Evolutionary conservation across 1,140 invertebrate genomes (phyloP), one percentile per base, ranked within the genome.

Genomic region (Euura saliciscinereae): DNA sequence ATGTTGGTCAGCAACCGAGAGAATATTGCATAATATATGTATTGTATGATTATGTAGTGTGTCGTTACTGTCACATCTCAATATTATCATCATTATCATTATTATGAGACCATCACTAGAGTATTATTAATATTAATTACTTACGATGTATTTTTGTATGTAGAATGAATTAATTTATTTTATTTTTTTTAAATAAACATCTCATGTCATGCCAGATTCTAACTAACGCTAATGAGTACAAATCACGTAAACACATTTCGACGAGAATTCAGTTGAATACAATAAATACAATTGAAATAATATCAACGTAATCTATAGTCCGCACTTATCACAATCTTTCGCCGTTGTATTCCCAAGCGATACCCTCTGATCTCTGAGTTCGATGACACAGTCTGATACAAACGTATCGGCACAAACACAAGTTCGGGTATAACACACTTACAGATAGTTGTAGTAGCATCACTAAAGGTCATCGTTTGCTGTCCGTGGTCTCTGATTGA

Each of bases 111-210:
- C 76, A 79, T 79, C 79, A 77, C 74, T 75, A 66, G 77, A 83
- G 82, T 83, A 83, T 83, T 83, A 83, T 83, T 83, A 83, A 80
- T 80, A 82, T 81, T 82, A 82, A 80, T 79, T 79, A 79, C 75
- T 78, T 78, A 77, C 51, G 51, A 59, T 81, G 78, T 82, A 82
- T 83, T 83, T 83, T 83, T 83, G 80, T 83, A 83, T 78, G 78
- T 83, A 83, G 77, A 83, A 67, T 80, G 77, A 81, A 83, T 82
- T 83, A 83, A 83, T 83, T 84, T 83, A 82, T 83, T 84, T 83
- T 28, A n/a, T 28, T 28, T 28, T 28, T 82, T 83, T 83, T 78
- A 83, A 84, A 84, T 84, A 82, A 80, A 83, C 78, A 82, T 78
- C 82, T 83, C 82, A 82, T 80, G 79, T 81, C 79, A 74, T 66